Conservation (phyloP, 2,888 invertebrate genomes). For the Acronicta leporina region DNA sequence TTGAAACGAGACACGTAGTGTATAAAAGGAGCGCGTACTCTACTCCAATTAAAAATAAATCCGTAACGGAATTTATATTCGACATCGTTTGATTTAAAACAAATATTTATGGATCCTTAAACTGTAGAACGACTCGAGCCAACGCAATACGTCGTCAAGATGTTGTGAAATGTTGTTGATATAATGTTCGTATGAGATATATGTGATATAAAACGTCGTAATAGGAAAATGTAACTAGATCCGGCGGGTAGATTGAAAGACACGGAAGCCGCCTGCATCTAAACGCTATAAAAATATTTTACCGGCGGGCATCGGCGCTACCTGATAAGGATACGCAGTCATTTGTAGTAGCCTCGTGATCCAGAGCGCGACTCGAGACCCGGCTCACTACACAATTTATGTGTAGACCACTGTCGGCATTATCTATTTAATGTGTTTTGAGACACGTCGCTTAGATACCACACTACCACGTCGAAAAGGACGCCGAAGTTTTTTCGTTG, state of each 20-base stretch:
- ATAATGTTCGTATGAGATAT: constrained; percentile 63
- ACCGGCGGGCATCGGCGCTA: constrained; percentile 80
- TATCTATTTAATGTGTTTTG: constrained; percentile 72
- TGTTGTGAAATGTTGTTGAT: constrained; percentile 67
- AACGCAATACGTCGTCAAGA: constrained; percentile 48
- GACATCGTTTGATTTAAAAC: constrained; percentile 61
- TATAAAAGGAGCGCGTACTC: constrained; percentile 65
- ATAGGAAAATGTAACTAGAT: constrained; percentile 80
- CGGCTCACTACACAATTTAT: constrained; percentile 73
- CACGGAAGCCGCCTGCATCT: constrained; percentile 80
- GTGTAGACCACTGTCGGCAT: constrained; percentile 72
- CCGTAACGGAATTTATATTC: constrained; percentile 73
- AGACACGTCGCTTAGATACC: constrained; percentile 77
- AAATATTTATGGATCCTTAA: constrained; percentile 69
- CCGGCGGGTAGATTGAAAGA: constrained; percentile 65
- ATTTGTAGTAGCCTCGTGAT: constrained; percentile 81
- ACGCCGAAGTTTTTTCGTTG: constrained; percentile 60
- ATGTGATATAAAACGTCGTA: constrained; percentile 68
- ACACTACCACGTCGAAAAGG: constrained; percentile 58
- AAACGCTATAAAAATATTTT: constrained; percentile 85
- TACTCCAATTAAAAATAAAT: constrained; percentile 76
- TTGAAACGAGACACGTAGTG: constrained; percentile 71
- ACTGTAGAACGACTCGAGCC: constrained; percentile 36
- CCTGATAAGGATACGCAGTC: constrained; percentile 86
- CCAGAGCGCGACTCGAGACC: constrained; percentile 60